These are phyloP conservation scores for Caenorhabditis remanei DNA, from an alignment of 1,140 invertebrate genomes.

Conservation along the genomic window DNA sequence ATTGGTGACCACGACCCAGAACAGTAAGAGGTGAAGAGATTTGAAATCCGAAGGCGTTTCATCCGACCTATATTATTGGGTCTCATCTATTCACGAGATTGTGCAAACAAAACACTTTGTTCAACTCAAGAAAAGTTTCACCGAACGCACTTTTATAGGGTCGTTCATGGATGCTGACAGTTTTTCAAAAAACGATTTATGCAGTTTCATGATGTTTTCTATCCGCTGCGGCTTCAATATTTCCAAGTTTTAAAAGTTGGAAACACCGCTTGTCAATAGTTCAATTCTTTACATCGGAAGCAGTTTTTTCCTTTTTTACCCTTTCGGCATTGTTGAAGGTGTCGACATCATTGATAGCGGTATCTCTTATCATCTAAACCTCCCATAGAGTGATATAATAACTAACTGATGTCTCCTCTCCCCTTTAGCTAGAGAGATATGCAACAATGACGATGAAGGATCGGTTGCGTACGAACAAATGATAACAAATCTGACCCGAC, in stretches of 20 bases:
- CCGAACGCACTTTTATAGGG: slow-evolving; percentile 23
- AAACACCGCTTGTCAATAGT: too few species aligned
- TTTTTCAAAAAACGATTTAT: background rate
- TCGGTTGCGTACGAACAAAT: background rate
- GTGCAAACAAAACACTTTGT: slow-evolving; percentile 46
- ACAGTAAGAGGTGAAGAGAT: slow-evolving; percentile 53
- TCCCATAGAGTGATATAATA: too few species aligned
- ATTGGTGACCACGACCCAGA: slow-evolving; percentile 46
- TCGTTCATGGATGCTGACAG: background rate
- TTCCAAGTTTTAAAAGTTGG: too few species aligned
- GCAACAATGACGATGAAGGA: slow-evolving; percentile 30
- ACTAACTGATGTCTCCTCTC: too few species aligned
- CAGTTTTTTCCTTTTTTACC: too few species aligned
- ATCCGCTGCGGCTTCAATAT: too few species aligned
- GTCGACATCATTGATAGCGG: too few species aligned
- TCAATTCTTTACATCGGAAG: too few species aligned
- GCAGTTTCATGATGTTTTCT: background rate
- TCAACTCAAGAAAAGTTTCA: background rate
- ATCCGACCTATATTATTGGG: slow-evolving; percentile 52
- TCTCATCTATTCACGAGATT: slow-evolving; percentile 32
- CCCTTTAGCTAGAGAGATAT: slow-evolving; percentile 6
- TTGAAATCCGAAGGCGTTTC: slow-evolving; percentile 50
- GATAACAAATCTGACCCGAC: slow-evolving; percentile 41
- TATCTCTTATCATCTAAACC: too few species aligned
- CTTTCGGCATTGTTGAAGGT: too few species aligned